phyloP scores from a whole-genome alignment of 2,888 invertebrate genomes.

The Blastobasis lacticolella region DNA sequence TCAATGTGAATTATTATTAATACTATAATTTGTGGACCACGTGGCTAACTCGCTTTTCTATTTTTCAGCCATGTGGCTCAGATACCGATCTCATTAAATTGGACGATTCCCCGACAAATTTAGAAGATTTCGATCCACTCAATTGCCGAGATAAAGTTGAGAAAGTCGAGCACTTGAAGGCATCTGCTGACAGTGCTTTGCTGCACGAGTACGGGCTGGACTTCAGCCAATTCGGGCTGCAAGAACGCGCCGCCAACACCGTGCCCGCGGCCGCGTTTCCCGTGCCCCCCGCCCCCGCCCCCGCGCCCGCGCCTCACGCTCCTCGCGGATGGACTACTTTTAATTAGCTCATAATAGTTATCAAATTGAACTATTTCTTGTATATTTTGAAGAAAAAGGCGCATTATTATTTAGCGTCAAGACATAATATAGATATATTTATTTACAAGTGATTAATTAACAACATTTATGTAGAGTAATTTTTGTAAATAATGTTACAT shows the following conservation, averaged over 20 bases:
- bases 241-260: slow-evolving; percentile 48
- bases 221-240: slow-evolving; percentile 69
- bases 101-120: slow-evolving; percentile 56
- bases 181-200: slow-evolving; percentile 76
- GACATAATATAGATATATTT: slow-evolving; percentile 32
- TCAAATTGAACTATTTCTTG: slow-evolving; percentile 12
- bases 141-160: slow-evolving; percentile 49
- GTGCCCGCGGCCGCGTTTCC: neutral
- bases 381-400: slow-evolving; percentile 30
- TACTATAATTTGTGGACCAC: slow-evolving; percentile 9
- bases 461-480: neutral
- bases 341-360: slow-evolving; percentile 33
- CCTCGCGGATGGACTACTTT: slow-evolving; percentile 65
- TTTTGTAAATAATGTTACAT: slow-evolving; percentile 22
- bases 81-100: slow-evolving; percentile 65
- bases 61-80: slow-evolving; percentile 62
- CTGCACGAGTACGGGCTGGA: slow-evolving; percentile 84
- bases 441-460: slow-evolving; percentile 11
- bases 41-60: slow-evolving; percentile 40
- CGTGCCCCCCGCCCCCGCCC: slow-evolving; percentile 28
- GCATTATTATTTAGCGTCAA: slow-evolving; percentile 23
- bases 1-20: too few species aligned
- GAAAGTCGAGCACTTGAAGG: slow-evolving; percentile 49
- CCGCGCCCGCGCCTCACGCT: slow-evolving; percentile 23
- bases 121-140: slow-evolving; percentile 64